phyloP scores from a whole-genome alignment of 2,797 vertebrate genomes.

The Myoxocephalus aenaeus region DNA sequence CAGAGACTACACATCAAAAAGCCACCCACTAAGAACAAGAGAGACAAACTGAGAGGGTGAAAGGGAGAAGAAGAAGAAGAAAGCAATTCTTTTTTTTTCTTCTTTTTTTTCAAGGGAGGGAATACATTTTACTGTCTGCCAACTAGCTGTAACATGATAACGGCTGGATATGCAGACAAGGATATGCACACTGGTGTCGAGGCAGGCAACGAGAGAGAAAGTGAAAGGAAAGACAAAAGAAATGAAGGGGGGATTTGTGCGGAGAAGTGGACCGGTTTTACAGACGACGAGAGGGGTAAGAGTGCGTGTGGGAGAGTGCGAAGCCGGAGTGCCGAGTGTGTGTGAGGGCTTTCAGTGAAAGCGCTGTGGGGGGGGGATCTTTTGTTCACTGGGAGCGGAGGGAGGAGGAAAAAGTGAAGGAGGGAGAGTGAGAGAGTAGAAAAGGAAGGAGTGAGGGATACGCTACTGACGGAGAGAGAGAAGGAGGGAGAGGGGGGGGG shows the following conservation, averaged over 20 bases:
- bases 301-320: slow-evolving; percentile 64
- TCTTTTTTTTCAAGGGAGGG: slow-evolving; percentile 31
- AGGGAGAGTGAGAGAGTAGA: slow-evolving; percentile 13
- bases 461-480: slow-evolving; percentile 41
- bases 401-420: slow-evolving; percentile 51
- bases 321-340: slow-evolving; percentile 65
- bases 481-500: slow-evolving; percentile 27
- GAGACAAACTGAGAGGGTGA: slow-evolving; percentile 35
- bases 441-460: slow-evolving; percentile 51
- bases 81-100: slow-evolving; percentile 24
- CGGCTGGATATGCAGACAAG: slow-evolving; percentile 60
- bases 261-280: slow-evolving; percentile 71
- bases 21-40: slow-evolving; percentile 72
- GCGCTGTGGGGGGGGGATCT: slow-evolving; percentile 51
- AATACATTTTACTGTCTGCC: slow-evolving; percentile 74
- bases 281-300: slow-evolving; percentile 64
- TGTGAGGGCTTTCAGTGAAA: slow-evolving; percentile 74
- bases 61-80: slow-evolving; percentile 21
- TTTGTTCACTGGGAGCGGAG: slow-evolving; percentile 75
- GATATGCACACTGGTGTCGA: slow-evolving; percentile 64
- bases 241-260: slow-evolving; percentile 63
- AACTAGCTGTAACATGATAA: slow-evolving; percentile 77
- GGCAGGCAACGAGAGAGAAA: slow-evolving; percentile 43
- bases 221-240: slow-evolving; percentile 65
- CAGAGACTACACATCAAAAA: slow-evolving; percentile 63